Percentiles rank a stretch among this genome's conserved stretches.
Evolutionary conservation across 1,140 invertebrate genomes (phyloP).

Genomic region (Myzus persicae): DNA sequence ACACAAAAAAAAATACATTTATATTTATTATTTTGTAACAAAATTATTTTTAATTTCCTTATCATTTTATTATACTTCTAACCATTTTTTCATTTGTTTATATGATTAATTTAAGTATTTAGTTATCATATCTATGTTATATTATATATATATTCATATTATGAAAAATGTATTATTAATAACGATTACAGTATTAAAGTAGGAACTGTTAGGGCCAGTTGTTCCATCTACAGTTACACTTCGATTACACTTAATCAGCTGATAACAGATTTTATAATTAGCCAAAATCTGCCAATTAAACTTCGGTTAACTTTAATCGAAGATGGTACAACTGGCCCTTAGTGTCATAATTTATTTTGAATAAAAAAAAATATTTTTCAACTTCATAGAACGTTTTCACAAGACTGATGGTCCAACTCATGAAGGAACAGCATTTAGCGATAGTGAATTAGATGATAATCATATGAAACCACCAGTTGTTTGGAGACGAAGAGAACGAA

Average conservation of each 20-base stretch:
- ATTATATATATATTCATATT: too few relatives aligned
- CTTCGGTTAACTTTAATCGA: too few relatives aligned
- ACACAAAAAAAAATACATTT: not conserved
- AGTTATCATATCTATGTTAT: too few relatives aligned
- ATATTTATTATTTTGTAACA: not conserved
- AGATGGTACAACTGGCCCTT: too few relatives aligned
- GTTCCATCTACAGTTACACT: too few relatives aligned
- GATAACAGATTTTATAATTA: too few relatives aligned
- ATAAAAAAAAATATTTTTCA: not conserved
- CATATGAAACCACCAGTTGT: constrained; percentile 53
- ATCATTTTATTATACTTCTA: too few relatives aligned
- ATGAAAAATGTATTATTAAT: too few relatives aligned
- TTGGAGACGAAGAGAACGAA: constrained; percentile 59
- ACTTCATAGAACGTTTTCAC: constrained; percentile 5
- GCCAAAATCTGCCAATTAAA: too few relatives aligned
- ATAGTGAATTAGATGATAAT: constrained; percentile 67
- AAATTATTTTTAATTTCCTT: not conserved
- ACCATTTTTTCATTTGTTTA: too few relatives aligned
- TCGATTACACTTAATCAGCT: too few relatives aligned
- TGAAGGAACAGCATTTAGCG: constrained; percentile 64
- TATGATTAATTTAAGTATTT: not conserved
- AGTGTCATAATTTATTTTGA: not conserved
- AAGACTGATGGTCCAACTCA: constrained; percentile 43
- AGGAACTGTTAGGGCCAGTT: too few relatives aligned
- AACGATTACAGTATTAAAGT: not conserved